A percentile compares a stretch with the other conserved stretches of the same genome.
Conservation (phyloP, 2,797 vertebrate species). For the Todus mexicanus region DNA sequence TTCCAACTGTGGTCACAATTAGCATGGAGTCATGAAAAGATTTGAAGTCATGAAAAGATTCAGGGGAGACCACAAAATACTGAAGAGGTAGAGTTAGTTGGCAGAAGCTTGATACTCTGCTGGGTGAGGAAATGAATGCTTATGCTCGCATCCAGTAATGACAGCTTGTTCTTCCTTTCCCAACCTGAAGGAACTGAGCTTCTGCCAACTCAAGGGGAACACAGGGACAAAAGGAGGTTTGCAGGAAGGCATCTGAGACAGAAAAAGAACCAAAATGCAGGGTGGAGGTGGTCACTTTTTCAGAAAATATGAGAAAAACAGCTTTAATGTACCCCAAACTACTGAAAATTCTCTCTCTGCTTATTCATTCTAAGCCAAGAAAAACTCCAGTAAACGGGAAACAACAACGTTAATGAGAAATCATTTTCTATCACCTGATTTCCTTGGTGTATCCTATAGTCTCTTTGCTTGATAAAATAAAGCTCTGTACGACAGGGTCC, state of each 20-base stretch:
- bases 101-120: not conserved
- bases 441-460: not conserved
- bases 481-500: not conserved
- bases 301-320: not conserved
- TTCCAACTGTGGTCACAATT: not conserved
- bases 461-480: conserved; percentile 5
- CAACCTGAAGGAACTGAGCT: not conserved
- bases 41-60: not conserved
- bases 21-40: not conserved
- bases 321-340: not conserved
- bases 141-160: not conserved
- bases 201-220: conserved; percentile 29
- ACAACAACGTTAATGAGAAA: not conserved
- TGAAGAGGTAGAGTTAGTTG: not conserved
- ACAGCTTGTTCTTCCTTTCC: conserved; percentile 43
- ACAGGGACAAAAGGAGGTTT: not conserved
- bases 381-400: not conserved
- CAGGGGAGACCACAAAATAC: not conserved
- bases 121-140: conserved; percentile 41
- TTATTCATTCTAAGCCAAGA: not conserved
- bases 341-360: not conserved
- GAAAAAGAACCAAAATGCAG: not conserved
- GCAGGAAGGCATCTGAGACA: not conserved
- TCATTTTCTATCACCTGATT: not conserved
- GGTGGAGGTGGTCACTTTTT: not conserved